Percentiles rank a stretch among this genome's conserved stretches.
Conservation (phyloP, 30 jellyfish, hydroid and myxozoan genomes). For the Haliclystus octoradiatus region DNA sequence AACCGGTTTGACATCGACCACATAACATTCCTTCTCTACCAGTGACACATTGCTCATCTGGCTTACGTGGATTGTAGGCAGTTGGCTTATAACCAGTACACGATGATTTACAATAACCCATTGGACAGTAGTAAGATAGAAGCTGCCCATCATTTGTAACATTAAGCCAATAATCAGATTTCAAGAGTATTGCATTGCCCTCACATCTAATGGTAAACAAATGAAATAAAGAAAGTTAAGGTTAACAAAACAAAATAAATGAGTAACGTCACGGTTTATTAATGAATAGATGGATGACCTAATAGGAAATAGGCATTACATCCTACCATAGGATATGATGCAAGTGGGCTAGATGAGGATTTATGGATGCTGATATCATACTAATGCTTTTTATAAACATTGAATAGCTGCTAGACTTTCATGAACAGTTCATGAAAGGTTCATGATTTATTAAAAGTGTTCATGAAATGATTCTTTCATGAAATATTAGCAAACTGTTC, state of each 20-base stretch:
- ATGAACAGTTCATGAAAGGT: too few relatives aligned
- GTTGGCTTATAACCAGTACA: slow-evolving; percentile 2
- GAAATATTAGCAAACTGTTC: too few relatives aligned
- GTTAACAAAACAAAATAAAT: too few relatives aligned
- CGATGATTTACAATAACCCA: slow-evolving; percentile 34
- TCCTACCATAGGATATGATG: not conserved
- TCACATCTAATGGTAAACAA: slow-evolving; percentile 18
- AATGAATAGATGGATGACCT: too few relatives aligned
- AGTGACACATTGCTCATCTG: slow-evolving; percentile 32
- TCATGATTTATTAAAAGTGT: too few relatives aligned
- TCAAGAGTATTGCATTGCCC: slow-evolving; percentile 12
- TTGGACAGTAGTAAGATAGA: slow-evolving; percentile 40
- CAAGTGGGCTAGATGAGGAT: not conserved
- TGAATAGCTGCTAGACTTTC: too few relatives aligned
- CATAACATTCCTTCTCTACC: slow-evolving; percentile 50
- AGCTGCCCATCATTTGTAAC: slow-evolving; percentile 13
- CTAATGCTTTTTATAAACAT: too few relatives aligned
- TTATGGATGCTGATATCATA: too few relatives aligned
- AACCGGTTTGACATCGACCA: slow-evolving; percentile 21
- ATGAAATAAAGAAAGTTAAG: too few relatives aligned
- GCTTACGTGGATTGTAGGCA: slow-evolving; percentile 13
- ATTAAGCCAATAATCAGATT: slow-evolving; percentile 25
- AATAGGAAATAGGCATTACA: too few relatives aligned
- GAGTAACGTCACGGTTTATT: too few relatives aligned
- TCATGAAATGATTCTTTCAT: too few relatives aligned